These are phyloP conservation scores for Neogale vison DNA, from an alignment of 2,113 vertebrate species.

Conservation along the genomic window DNA sequence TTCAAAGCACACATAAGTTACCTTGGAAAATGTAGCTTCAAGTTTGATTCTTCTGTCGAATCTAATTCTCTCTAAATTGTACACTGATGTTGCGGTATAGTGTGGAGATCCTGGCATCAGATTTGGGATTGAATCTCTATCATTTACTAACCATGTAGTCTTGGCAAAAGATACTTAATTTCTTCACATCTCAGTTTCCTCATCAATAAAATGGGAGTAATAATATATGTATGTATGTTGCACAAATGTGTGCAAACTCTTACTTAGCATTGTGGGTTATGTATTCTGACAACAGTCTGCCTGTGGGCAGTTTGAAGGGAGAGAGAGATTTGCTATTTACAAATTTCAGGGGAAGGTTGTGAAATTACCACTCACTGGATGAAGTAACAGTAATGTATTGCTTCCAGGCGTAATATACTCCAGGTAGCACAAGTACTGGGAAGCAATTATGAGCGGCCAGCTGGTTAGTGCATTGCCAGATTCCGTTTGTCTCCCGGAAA, in stretches of 20 bases:
- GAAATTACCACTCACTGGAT: not conserved
- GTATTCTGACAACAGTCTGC: not conserved
- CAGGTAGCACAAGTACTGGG: not conserved
- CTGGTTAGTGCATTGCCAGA: not conserved
- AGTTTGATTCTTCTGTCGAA: not conserved
- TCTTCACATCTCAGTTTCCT: conserved; percentile 18
- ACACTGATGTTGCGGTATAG: not conserved
- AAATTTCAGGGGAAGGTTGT: not conserved
- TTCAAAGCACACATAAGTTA: not conserved
- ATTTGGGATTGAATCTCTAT: not conserved
- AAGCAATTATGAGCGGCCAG: not conserved
- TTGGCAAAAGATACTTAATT: not conserved
- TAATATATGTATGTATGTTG: not conserved
- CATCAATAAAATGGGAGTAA: not conserved
- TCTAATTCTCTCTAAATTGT: not conserved
- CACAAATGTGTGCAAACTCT: not conserved
- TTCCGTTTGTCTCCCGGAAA: not conserved
- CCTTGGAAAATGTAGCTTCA: not conserved
- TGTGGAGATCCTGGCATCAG: not conserved
- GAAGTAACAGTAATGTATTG: not conserved
- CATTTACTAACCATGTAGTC: not conserved
- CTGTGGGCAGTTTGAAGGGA: not conserved
- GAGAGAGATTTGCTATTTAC: conserved; percentile 1
- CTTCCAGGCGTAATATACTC: not conserved
- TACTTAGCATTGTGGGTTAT: not conserved